Conservation (phyloP, 2,888 invertebrate genomes). For the Hirtodrosophila histrioides region DNA sequence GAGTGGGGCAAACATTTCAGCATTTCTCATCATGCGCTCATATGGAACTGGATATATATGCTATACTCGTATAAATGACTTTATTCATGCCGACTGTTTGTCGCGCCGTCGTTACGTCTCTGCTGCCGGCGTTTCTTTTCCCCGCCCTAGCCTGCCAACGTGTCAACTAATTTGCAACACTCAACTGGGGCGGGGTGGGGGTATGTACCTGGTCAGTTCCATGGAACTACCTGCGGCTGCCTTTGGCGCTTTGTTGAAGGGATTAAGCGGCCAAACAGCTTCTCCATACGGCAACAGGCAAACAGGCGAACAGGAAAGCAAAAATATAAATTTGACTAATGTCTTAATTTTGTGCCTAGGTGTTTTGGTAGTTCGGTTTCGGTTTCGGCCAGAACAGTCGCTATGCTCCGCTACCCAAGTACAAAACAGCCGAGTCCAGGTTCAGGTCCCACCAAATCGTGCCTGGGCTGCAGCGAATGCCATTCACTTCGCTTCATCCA, state of each 20-base stretch:
- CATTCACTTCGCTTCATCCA: slow-evolving; percentile 80
- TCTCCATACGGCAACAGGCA: slow-evolving; percentile 21
- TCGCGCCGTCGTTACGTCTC: slow-evolving; percentile 62
- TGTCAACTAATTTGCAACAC: slow-evolving; percentile 84
- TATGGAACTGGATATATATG: slow-evolving; percentile 42
- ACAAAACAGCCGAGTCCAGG: neutral
- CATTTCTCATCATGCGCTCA: slow-evolving; percentile 59
- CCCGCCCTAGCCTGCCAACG: slow-evolving; percentile 55
- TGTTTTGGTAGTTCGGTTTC: slow-evolving; percentile 46
- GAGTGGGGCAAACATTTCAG: slow-evolving; percentile 62
- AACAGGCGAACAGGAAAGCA: slow-evolving; percentile 8
- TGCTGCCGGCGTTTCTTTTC: slow-evolving; percentile 23
- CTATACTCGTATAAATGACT: slow-evolving; percentile 59
- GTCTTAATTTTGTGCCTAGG: slow-evolving; percentile 78
- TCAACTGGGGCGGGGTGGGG: slow-evolving; percentile 33
- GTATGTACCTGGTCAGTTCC: slow-evolving; percentile 53
- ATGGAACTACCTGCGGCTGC: slow-evolving; percentile 73
- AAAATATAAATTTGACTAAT: slow-evolving; percentile 69
- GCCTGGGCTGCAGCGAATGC: slow-evolving; percentile 74
- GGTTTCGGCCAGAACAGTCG: slow-evolving; percentile 48
- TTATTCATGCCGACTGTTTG: slow-evolving; percentile 79
- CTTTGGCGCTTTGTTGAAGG: slow-evolving; percentile 49
- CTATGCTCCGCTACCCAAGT: slow-evolving; percentile 29
- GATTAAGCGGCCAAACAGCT: slow-evolving; percentile 55
- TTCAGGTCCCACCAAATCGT: slow-evolving; percentile 41